Evolutionary conservation across 2,888 invertebrate species (phyloP), one percentile per base, ranked within the genome.

Genomic region (Tupiocoris notatus): DNA sequence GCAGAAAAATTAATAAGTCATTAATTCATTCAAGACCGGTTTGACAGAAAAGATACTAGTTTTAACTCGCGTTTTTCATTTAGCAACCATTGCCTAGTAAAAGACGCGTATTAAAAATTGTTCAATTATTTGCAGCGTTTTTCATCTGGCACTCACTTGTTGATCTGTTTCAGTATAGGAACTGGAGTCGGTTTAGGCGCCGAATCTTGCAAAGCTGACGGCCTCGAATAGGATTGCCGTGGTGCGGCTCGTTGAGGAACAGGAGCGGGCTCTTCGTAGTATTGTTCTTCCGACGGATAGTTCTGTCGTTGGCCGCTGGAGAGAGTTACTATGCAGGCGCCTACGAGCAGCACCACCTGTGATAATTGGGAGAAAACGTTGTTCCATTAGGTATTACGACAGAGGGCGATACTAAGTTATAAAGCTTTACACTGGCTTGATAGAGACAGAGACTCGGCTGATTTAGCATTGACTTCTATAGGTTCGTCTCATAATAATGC

Each of bases 131-230:
- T n/a, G n/a, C n/a, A n/a, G n/a, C n/a, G n/a, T n/a, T n/a, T n/a
- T n/a, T n/a, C n/a, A n/a, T n/a, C n/a, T 25, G 1, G 24, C 61
- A 67, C 25, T 59, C 83, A 91, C 91, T 88, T 90, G 86, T 95
- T 93, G 80, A 95, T 94, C 85, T 94, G 94, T 83, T 94, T 94
- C 75, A 95, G 87, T 81, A 94, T 94, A 59, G 94, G 86, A 64
- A 94, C 89, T 0, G 93, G 89, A 0, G 90, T 87, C 56, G 88
- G 86, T 78, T 85, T 86, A 0, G 87, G 85, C 63, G 77, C 74
- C 21, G 78, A 61, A 62, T 79, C 65, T 74, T 65, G 65, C 62
- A 62, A 77, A 63, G 70, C 77, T 24, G 73, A 70, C 18, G 71
- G 61, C 24, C 70, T 71, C 63, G 67, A 23, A n/a, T 76, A 67